A percentile compares a stretch with the other conserved stretches of the same genome.
Evolutionary conservation across 2,797 vertebrate species (phyloP).

Genomic region (Eospalax fontanierii): DNA sequence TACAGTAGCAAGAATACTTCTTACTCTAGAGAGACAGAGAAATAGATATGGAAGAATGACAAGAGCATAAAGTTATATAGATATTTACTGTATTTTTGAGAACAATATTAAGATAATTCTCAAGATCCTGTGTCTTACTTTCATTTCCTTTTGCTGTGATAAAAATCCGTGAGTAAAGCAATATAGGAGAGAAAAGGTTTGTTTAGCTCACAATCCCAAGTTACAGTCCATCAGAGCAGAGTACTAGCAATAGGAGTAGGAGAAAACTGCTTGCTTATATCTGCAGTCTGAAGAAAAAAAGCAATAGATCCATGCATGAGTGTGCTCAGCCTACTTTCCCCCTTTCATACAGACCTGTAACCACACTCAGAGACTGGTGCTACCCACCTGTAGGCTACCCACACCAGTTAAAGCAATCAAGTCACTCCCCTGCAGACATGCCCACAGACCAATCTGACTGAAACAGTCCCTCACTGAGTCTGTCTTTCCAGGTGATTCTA

Average conservation of each 20-base stretch:
- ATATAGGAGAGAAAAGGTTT: not conserved
- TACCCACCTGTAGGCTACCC: not conserved
- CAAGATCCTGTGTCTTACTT: not conserved
- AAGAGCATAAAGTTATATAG: not conserved
- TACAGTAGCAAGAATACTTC: not conserved
- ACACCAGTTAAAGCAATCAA: not conserved
- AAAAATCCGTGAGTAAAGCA: not conserved
- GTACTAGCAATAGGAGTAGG: not conserved
- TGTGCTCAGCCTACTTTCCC: not conserved
- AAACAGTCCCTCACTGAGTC: not conserved
- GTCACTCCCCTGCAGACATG: not conserved
- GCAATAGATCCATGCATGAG: not conserved
- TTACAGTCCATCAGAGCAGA: not conserved
- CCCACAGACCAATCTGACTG: not conserved
- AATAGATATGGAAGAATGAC: not conserved
- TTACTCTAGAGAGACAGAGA: conserved; percentile 4
- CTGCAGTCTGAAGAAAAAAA: not conserved
- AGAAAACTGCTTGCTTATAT: not conserved
- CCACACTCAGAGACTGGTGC: not conserved
- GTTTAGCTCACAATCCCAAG: not conserved
- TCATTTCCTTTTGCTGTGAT: not conserved
- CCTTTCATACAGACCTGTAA: not conserved
- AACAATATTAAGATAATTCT: not conserved
- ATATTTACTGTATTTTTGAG: not conserved
- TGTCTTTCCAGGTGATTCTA: not conserved